Evolutionary conservation across 2,797 vertebrate species (phyloP), one percentile per base, ranked within the genome.

Genomic region (Argya squamiceps): DNA sequence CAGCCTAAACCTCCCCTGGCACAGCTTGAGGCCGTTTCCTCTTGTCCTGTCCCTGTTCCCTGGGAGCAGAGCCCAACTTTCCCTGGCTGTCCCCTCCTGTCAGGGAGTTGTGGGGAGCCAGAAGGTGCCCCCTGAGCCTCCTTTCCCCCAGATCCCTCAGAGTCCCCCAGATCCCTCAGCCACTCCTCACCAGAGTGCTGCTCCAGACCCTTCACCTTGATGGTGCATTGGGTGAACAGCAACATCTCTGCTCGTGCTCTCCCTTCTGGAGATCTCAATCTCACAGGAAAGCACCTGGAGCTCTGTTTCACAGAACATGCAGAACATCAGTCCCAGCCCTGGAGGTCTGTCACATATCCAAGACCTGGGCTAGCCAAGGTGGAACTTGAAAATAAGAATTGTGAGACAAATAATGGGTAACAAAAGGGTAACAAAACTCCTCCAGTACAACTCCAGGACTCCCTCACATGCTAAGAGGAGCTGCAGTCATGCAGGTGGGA

Each of bases 281-380:
- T 67, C 49, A 29, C 18, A 32, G 34, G 27, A 55, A 79, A 83
- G 41, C n/a, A 55, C 14, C 52, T 21, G 36, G 52, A 43, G 39
- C 32, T 85, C 55, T 4, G 3, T 29, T 74, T 39, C 56, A 76
- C 49, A 34, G 36, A 26, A 3, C 50, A 23, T 0, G 0, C 12
- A 67, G 59, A 23, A 0, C 18, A 19, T 5, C 3, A 1, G 6
- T 36, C n/a, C 44, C 68, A 76, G 44, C 15, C 41, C 60, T 73
- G 46, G 19, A 75, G 21, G 3, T 46, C n/a, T 76, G 36, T 49
- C 76, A 22, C 14, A 20, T 8, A 39, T 26, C 34, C 36, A 59
- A 56, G 55, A 19, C 8, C 70, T 79, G 37, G 30, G 13, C 36
- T 32, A 46, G 41, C 56, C 34, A 62, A 37, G 37, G 15, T 10